Base-by-base conservation (phyloP, 2,888 invertebrate species). In the Pinctada fucata region DNA sequence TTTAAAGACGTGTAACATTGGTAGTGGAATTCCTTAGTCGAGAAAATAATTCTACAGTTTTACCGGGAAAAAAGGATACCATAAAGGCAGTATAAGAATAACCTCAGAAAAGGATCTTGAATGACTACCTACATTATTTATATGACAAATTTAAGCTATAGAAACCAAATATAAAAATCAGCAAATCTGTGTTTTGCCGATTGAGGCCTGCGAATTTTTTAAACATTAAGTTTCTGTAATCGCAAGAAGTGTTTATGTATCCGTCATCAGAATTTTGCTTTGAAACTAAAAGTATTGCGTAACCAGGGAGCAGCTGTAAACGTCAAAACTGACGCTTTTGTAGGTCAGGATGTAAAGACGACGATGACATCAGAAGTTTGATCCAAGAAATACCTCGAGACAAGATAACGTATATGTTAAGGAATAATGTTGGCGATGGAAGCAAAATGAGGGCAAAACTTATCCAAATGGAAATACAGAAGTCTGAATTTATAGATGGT, bases 261-360 rank as follows among this genome's bases (percentile, higher is more conserved):
- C 2, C 50, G 68, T 6, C 81, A 81, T n/a, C 81, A 81, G 51
- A 81, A 81, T 64, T 52, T 77, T 48, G 67, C 79, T 2, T 31
- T 81, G 45, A 81, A 81, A 75, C 45, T 81, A 0, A 79, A 72
- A 68, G 16, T 74, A 45, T 13, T 81, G 66, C 2, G 48, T 8
- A 71, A 71, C 16, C 58, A 71, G 49, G 51, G 73, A 13, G 50
- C 51, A 51, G 76, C 67, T 52, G 52, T 69, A 31, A 77, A 65
- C 5, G 69, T 65, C 63, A 77, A 80, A 52, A 74, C 80, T 48
- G 76, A 77, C 45, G 2, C 2, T 16, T n/a, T n/a, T n/a, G n/a
- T n/a, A n/a, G n/a, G n/a, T n/a, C n/a, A n/a, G 52, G n/a, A 3
- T 67, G 65, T 45, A 45, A 31, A 10, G 64, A 72, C 52, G 72